These are phyloP conservation scores for Lithobates pipiens DNA, from an alignment of 2,797 vertebrate genomes.

Conservation along the genomic window DNA sequence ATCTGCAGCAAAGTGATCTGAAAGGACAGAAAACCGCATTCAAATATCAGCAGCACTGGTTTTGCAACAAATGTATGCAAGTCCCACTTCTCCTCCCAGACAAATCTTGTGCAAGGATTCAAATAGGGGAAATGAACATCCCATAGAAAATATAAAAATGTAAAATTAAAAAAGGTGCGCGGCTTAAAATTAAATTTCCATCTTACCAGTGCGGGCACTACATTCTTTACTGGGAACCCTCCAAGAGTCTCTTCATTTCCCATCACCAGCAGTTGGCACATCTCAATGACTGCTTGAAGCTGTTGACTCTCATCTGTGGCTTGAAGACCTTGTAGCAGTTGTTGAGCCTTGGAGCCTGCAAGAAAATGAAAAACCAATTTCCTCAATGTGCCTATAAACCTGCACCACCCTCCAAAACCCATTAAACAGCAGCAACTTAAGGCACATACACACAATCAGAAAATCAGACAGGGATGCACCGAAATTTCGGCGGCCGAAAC, in stretches of 20 bases:
- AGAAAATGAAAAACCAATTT: constrained; percentile 42
- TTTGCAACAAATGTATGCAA: not conserved
- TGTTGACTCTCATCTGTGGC: constrained; percentile 98
- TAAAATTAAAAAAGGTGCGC: not conserved
- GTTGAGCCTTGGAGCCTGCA: constrained; percentile 97
- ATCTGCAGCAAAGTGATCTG: constrained; percentile 98
- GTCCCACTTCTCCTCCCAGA: too few relatives aligned
- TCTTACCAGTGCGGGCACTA: constrained; percentile 95
- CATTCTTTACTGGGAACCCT: constrained; percentile 98
- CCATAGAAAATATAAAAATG: not conserved
- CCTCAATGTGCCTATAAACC: not conserved
- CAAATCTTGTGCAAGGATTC: too few relatives aligned
- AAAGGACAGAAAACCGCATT: constrained; percentile 6
- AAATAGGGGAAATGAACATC: not conserved
- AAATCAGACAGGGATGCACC: too few relatives aligned
- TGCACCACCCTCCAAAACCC: too few relatives aligned
- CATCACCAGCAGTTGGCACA: constrained; percentile 99
- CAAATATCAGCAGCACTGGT: not conserved
- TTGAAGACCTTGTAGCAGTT: constrained; percentile 96
- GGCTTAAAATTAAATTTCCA: not conserved
- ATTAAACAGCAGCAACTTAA: too few relatives aligned
- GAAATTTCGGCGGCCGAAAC: too few relatives aligned
- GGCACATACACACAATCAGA: too few relatives aligned
- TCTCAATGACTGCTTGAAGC: constrained; percentile 97
- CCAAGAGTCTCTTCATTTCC: constrained; percentile 98